Evolutionary conservation across 2,797 vertebrate species (phyloP).

Genomic region (Acridotheres tristis): DNA sequence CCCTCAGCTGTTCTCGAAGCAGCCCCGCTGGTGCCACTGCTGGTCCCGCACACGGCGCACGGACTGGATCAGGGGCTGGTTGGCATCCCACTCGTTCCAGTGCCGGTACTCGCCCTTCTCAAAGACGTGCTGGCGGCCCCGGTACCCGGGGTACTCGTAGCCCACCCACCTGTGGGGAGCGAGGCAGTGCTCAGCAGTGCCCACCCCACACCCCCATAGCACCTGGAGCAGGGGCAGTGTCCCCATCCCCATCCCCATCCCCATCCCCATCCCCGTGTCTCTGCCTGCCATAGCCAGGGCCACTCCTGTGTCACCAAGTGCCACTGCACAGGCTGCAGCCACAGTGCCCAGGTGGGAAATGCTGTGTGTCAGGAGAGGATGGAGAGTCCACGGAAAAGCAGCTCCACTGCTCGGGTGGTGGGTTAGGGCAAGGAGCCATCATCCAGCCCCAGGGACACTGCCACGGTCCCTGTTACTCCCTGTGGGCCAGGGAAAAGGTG

Average conservation of each 20-base stretch:
- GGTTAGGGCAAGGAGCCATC: neutral
- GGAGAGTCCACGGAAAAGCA: accelerated
- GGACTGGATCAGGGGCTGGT: constrained; percentile 89
- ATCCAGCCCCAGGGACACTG: neutral
- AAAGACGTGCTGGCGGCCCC: constrained; percentile 89
- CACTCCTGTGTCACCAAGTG: neutral
- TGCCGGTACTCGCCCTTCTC: constrained; percentile 91
- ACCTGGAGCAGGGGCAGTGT: neutral
- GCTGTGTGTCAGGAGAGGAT: accelerated
- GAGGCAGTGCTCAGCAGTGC: neutral
- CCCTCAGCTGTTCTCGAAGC: constrained; percentile 87
- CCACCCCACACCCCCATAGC: accelerated
- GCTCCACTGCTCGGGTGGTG: accelerated
- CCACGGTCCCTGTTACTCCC: accelerated
- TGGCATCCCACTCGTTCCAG: constrained; percentile 93
- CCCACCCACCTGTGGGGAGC: constrained; percentile 85
- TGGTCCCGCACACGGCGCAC: constrained; percentile 89
- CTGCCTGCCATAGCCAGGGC: neutral
- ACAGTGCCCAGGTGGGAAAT: accelerated
- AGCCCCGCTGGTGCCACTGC: constrained; percentile 92
- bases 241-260: neutral
- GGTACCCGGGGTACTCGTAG: constrained; percentile 91
- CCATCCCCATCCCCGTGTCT: neutral
- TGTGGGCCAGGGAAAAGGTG: neutral
- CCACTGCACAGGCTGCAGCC: neutral